These are phyloP conservation scores for Chrysomela aeneicollis DNA, from an alignment of 2,888 invertebrate genomes.

Conservation along the genomic window DNA sequence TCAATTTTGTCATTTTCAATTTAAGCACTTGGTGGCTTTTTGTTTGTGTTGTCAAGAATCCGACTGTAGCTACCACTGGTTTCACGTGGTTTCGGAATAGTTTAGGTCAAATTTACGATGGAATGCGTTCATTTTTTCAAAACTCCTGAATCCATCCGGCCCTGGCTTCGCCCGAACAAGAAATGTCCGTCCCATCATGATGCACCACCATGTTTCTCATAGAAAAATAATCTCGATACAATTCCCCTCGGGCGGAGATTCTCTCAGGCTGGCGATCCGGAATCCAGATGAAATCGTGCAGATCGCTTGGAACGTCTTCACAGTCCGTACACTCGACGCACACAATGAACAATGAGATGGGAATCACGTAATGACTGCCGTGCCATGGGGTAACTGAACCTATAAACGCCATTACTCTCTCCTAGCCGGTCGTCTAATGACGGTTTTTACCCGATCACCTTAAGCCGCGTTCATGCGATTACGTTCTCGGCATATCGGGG, in stretches of 20 bases:
- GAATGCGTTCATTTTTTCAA: too few species aligned
- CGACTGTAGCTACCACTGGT: too few species aligned
- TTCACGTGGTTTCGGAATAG: too few species aligned
- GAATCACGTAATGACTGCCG: constrained; percentile 16
- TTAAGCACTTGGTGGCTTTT: too few species aligned
- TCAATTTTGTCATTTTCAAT: too few species aligned
- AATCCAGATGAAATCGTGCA: constrained; percentile 14
- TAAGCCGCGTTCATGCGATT: neutral
- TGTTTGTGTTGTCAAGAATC: too few species aligned
- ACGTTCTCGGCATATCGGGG: too few species aligned
- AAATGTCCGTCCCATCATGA: neutral
- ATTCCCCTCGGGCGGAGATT: neutral
- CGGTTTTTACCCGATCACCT: neutral
- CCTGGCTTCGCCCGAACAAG: neutral
- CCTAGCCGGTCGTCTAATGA: neutral
- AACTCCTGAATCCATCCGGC: too few species aligned
- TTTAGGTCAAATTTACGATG: too few species aligned
- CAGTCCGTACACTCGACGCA: constrained; percentile 1
- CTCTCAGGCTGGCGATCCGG: neutral
- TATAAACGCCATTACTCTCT: constrained; percentile 25
- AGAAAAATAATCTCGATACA: neutral
- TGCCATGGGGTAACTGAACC: constrained; percentile 31
- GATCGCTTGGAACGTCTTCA: constrained; percentile 6
- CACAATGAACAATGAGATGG: constrained; percentile 20
- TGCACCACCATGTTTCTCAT: neutral